Base-by-base conservation (phyloP, 2,888 invertebrate species). In the Meandrusa payeni region DNA sequence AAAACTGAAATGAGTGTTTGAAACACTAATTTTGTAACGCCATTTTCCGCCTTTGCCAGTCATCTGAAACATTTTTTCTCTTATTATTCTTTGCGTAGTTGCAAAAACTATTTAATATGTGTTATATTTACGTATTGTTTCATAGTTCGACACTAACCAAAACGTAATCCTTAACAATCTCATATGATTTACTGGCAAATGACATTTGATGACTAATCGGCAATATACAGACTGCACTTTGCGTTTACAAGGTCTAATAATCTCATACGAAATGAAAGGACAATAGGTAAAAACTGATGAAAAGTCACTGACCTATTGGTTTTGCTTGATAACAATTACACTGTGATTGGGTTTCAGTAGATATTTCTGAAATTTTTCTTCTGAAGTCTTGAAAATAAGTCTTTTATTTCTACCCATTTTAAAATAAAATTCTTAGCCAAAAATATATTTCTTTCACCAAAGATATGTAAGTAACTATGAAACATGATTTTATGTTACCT, bases 41-140 rank as follows among this genome's bases (percentile, higher is more conserved):
- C 86, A 86, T 86, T 86, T 86, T 86, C 71, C 76, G 75, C 68
- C 73, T 65, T 65, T 64, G 72, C 68, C 70, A 74, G 66, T 71
- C 64, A 67, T 68, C 57, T 54, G 55, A 68, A 66, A 71, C 63
- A 74, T 72, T 78, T 75, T 76, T 75, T 53, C 59, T 65, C 63
- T 60, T 63, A 59, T 61, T 54, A 48, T 19, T 41, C 46, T 51
- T 59, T 49, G 23, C 20, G 39, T 19, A 11, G 23, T 9, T 9
- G 6, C 11, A 22, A 15, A 26, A 6, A 22, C n/a, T 13, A 7
- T 9, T 27, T 1, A 9, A 5, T 7, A 10, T 1, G 3, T 2
- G 4, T 19, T 32, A 10, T 10, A 32, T 5, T 12, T 32, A 7
- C 7, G 17, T n/a, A 12, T 22, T 34, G 11, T 13, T 23, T 9